A percentile compares a stretch with the other conserved stretches of the same genome.
These are phyloP conservation scores for Isurus oxyrinchus DNA, from an alignment of 2,113 vertebrate species.

Conservation along the genomic window DNA sequence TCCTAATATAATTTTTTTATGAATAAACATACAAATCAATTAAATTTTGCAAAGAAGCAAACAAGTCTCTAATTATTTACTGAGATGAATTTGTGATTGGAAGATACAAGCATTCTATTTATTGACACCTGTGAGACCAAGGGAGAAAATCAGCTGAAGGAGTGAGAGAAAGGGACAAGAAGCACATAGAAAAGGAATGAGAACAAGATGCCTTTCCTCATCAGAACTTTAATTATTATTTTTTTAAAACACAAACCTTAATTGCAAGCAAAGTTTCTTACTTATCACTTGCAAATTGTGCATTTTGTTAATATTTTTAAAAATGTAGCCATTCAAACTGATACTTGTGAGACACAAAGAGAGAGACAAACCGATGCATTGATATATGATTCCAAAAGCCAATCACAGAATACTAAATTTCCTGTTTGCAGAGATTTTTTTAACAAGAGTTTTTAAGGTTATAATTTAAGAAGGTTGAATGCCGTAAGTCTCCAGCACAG, in stretches of 20 bases:
- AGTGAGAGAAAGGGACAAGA: background rate
- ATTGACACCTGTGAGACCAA: background rate
- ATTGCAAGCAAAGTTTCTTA: background rate
- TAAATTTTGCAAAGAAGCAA: background rate
- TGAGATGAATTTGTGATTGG: background rate
- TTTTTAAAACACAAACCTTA: background rate
- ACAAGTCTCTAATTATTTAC: background rate
- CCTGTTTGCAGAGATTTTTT: background rate
- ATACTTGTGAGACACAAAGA: background rate
- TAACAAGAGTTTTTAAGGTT: background rate
- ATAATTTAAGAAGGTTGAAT: background rate
- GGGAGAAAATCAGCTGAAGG: background rate
- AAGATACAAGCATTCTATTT: background rate
- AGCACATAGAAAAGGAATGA: background rate
- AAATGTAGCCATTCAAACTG: background rate
- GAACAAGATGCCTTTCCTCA: background rate
- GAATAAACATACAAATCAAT: background rate
- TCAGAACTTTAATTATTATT: background rate
- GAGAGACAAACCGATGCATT: background rate
- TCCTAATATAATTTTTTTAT: background rate
- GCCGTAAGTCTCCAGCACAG: background rate
- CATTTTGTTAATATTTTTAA: background rate
- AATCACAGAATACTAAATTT: background rate
- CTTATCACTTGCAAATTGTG: background rate
- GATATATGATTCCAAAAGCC: background rate